phyloP scores from a whole-genome alignment of 2,888 invertebrate genomes.

The Oxycera nigricornis region DNA sequence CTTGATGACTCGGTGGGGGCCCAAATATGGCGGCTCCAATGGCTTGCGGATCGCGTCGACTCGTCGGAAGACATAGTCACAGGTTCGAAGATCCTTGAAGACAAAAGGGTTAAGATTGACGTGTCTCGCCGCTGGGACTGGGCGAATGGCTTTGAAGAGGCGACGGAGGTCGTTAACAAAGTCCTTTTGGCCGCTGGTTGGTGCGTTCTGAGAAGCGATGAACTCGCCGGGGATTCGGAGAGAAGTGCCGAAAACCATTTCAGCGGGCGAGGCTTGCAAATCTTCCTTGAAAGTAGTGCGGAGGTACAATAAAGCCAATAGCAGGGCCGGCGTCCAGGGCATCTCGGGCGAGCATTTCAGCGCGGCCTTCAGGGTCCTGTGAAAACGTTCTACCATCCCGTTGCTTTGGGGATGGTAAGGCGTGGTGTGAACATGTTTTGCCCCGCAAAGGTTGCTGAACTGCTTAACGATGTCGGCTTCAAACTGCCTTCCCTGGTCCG shows the following conservation, averaged over 20 bases:
- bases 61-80: no score
- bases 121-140: no score
- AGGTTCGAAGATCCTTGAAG: no score
- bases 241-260: not conserved
- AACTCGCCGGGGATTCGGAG: not conserved
- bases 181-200: no score
- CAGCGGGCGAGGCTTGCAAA: not conserved
- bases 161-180: no score
- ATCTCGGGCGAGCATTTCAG: not conserved
- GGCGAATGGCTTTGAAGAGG: no score
- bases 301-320: not conserved
- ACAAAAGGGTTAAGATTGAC: no score
- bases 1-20: no score
- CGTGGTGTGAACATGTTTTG: constrained; percentile 38
- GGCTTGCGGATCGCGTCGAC: no score
- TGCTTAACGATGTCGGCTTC: constrained; percentile 41
- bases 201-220: no score
- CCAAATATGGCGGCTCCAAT: no score
- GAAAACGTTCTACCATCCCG: constrained; percentile 40
- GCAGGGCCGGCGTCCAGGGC: no score
- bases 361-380: constrained; percentile 39
- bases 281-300: not conserved
- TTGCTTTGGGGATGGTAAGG: constrained; percentile 42
- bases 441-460: constrained; percentile 23
- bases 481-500: constrained; percentile 43